Evolutionary conservation across 2,888 invertebrate species (phyloP).

Genomic region (Lasioglossum morio): DNA sequence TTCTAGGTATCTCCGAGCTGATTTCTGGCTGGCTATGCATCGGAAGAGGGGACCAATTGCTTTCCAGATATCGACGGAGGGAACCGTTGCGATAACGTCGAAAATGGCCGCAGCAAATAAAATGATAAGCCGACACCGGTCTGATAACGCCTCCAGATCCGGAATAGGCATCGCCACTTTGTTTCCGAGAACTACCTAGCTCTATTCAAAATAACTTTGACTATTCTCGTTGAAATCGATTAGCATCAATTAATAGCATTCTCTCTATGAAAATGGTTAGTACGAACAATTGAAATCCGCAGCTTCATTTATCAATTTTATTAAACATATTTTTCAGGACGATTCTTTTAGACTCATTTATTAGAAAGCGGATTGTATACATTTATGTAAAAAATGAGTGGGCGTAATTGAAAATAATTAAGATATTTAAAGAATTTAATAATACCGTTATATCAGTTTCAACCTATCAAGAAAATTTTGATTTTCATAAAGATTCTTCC

Average conservation of each 20-base stretch:
- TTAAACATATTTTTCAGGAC: neutral
- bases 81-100: conserved; percentile 27
- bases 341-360: too few relatives aligned
- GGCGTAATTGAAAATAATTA: too few relatives aligned
- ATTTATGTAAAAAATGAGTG: too few relatives aligned
- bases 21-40: neutral
- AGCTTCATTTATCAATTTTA: too few relatives aligned
- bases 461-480: too few relatives aligned
- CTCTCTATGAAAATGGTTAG: neutral
- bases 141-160: conserved; percentile 19
- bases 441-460: too few relatives aligned
- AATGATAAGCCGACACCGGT: conserved; percentile 17
- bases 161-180: neutral
- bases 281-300: too few relatives aligned
- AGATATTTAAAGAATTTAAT: too few relatives aligned
- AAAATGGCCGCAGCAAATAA: conserved; percentile 31
- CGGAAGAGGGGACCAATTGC: neutral
- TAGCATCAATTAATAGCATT: neutral
- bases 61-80: conserved; percentile 34
- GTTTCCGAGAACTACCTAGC: neutral
- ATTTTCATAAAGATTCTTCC: too few relatives aligned
- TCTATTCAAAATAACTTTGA: neutral
- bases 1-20: neutral
- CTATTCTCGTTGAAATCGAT: neutral
- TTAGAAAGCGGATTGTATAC: too few relatives aligned